Evolutionary conservation across 2,888 invertebrate genomes (phyloP).

Genomic region (Ectemnius continuus): DNA sequence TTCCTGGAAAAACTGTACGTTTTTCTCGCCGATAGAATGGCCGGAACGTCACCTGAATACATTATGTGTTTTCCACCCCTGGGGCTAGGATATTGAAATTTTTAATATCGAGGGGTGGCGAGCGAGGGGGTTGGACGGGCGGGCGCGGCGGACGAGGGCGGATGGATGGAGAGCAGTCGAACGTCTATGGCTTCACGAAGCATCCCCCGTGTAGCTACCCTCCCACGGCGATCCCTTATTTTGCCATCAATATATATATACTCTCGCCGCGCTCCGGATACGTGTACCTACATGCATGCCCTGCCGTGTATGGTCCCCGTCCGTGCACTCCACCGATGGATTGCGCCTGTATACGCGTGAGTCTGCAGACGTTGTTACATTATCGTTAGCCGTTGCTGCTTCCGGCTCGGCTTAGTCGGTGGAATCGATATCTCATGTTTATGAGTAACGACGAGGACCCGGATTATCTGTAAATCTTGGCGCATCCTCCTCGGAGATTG

Average conservation of each 20-base stretch:
- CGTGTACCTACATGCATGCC: background rate
- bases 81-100: constrained; percentile 78
- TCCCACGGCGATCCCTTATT: constrained; percentile 65
- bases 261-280: constrained; percentile 13
- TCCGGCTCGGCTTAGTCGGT: constrained; percentile 6
- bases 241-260: constrained; percentile 60
- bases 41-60: constrained; percentile 78
- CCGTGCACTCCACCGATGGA: constrained; percentile 21
- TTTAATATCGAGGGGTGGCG: constrained; percentile 77
- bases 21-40: constrained; percentile 78
- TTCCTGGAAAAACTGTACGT: constrained; percentile 78
- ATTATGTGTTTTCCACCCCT: constrained; percentile 78
- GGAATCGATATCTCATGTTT: constrained; percentile 37
- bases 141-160: constrained; percentile 54
- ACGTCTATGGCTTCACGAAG: constrained; percentile 73
- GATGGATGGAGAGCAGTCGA: constrained; percentile 69
- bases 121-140: constrained; percentile 56
- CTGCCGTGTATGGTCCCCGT: too few relatives aligned
- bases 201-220: constrained; percentile 70
- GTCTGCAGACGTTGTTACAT: constrained; percentile 44
- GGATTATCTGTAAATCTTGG: constrained; percentile 7
- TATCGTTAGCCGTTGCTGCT: constrained; percentile 48
- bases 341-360: constrained; percentile 16
- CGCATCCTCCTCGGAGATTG: constrained; percentile 3
- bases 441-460: constrained; percentile 26